phyloP scores from a whole-genome alignment of 1,140 invertebrate genomes.

The Drosophila biarmipes region DNA sequence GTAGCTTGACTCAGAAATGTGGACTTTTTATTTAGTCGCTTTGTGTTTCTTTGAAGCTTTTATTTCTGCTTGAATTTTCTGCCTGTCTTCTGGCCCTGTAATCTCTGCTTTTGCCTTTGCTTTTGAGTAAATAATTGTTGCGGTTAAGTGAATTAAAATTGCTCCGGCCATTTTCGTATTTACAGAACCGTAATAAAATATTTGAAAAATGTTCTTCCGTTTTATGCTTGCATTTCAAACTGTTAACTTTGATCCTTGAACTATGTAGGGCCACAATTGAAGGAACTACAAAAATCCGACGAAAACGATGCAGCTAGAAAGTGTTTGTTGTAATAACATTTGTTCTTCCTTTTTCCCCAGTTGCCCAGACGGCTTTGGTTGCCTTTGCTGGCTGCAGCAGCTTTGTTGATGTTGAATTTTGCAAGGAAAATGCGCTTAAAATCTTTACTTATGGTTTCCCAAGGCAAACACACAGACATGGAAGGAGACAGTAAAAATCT shows the following conservation, averaged over 20 bases:
- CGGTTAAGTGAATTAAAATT: conserved; percentile 57
- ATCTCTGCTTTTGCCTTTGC: conserved; percentile 3
- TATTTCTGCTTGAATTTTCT: conserved; percentile 8
- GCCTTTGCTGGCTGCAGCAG: conserved; percentile 34
- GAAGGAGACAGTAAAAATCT: conserved; percentile 36
- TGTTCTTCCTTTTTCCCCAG: conserved; percentile 34
- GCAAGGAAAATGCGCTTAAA: conserved; percentile 70
- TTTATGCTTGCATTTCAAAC: conserved; percentile 36
- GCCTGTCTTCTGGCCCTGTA: neutral
- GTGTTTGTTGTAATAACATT: conserved; percentile 46
- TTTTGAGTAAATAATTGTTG: conserved; percentile 48
- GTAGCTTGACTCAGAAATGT: neutral
- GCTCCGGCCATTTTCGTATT: conserved; percentile 23
- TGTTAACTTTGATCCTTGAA: conserved; percentile 33
- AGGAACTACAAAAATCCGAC: conserved; percentile 24
- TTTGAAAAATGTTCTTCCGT: conserved; percentile 21
- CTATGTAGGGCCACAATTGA: conserved; percentile 13
- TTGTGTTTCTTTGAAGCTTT: conserved; percentile 7
- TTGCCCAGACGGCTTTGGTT: conserved; percentile 47
- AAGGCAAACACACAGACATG: conserved; percentile 42
- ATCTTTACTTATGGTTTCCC: conserved; percentile 76
- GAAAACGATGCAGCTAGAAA: conserved; percentile 17
- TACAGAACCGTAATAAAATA: conserved; percentile 31
- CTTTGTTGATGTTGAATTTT: conserved; percentile 59
- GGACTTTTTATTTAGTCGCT: conserved; percentile 2